A percentile compares a stretch with the other conserved stretches of the same genome.
phyloP scores from a whole-genome alignment of 2,888 invertebrate species.

The Tribolium freemani region DNA sequence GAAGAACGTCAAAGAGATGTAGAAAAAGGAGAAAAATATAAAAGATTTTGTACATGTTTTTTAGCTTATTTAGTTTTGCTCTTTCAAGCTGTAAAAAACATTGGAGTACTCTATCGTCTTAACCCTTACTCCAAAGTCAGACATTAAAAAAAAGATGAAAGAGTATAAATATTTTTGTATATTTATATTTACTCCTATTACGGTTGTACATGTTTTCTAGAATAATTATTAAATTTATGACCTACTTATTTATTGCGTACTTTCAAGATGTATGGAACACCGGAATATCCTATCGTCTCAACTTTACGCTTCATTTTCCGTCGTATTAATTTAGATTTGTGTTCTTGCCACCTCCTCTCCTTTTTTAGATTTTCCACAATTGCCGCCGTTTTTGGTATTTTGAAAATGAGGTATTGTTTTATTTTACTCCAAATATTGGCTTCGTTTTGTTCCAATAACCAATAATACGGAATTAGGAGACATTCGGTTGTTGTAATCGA shows the following conservation, averaged over 20 bases:
- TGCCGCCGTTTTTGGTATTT: slow-evolving; percentile 59
- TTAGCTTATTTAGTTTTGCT: not conserved
- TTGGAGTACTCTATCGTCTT: too few relatives aligned
- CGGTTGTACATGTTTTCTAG: not conserved
- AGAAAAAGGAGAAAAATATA: slow-evolving; percentile 4
- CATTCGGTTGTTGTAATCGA: slow-evolving; percentile 60
- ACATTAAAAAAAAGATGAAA: too few relatives aligned
- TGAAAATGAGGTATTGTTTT: slow-evolving; percentile 60
- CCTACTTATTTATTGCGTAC: not conserved
- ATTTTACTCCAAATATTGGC: slow-evolving; percentile 66
- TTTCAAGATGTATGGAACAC: slow-evolving; percentile 28
- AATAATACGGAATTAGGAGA: slow-evolving; percentile 64
- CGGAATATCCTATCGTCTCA: not conserved
- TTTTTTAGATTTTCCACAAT: slow-evolving; percentile 53
- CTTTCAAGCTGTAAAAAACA: too few relatives aligned
- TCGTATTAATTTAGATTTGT: slow-evolving; percentile 1
- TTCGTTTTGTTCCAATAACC: slow-evolving; percentile 63
- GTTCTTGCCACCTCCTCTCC: slow-evolving; percentile 10
- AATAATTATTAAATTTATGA: not conserved
- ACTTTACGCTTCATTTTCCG: slow-evolving; percentile 6
- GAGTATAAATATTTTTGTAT: not conserved
- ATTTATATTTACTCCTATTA: not conserved
- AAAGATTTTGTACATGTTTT: not conserved
- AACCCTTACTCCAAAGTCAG: too few relatives aligned
- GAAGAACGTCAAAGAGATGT: not conserved